Conservation (phyloP, 2,797 vertebrate species). For the Brotula barbata region DNA sequence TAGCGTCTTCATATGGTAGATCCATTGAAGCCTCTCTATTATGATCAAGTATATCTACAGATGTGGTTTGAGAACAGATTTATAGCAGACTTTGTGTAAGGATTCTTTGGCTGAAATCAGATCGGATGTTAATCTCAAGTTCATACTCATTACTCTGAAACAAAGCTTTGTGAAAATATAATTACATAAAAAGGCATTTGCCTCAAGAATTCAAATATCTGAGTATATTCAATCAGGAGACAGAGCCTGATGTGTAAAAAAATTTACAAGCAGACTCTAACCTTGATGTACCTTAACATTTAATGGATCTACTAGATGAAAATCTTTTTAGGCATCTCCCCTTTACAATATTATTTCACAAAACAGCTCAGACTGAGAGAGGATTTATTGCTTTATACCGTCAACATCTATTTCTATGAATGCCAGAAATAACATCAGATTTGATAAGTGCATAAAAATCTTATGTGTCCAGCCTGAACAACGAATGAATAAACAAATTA, state of each 20-base stretch:
- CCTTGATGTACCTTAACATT: no score
- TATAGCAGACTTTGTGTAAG: constrained; percentile 57
- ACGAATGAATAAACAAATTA: not conserved
- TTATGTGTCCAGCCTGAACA: constrained; percentile 12
- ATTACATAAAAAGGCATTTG: constrained; percentile 16
- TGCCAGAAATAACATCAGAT: constrained; percentile 20
- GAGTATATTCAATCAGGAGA: constrained; percentile 7
- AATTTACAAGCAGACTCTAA: no score
- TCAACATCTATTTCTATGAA: constrained; percentile 13
- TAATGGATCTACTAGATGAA: no score
- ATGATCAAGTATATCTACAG: constrained; percentile 73
- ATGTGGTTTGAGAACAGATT: constrained; percentile 71
- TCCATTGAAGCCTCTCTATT: constrained; percentile 62
- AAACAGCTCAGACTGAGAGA: constrained; percentile 6
- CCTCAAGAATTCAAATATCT: constrained; percentile 31
- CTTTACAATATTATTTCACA: no score
- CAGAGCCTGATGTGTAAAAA: constrained; percentile 15
- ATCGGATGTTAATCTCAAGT: constrained; percentile 69
- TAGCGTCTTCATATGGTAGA: constrained; percentile 71
- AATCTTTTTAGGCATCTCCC: no score
- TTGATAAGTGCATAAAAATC: not conserved
- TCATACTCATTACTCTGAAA: constrained; percentile 42
- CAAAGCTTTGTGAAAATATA: constrained; percentile 42
- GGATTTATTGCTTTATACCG: not conserved
- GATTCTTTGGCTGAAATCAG: constrained; percentile 64